Percentiles rank a stretch among this genome's conserved stretches.
phyloP scores from a whole-genome alignment of 1,140 invertebrate genomes.

The Aphaenogaster floridana region DNA sequence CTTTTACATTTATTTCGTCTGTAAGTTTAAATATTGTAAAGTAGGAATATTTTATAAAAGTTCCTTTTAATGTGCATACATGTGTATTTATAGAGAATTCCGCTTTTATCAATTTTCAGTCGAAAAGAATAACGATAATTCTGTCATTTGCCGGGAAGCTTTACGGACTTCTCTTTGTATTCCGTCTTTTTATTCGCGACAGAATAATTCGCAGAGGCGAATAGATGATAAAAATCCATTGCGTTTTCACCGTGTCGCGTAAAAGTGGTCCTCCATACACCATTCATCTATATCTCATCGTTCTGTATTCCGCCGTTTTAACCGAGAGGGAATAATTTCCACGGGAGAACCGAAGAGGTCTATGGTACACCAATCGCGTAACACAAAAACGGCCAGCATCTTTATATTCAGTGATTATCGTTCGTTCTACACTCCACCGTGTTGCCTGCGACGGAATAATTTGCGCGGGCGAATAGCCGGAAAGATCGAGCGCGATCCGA shows the following conservation, averaged over 20 bases:
- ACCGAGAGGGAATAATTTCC: constrained; percentile 27
- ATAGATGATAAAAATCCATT: constrained; percentile 21
- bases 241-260: constrained; percentile 15
- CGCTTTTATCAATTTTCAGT: constrained; percentile 1
- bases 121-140: constrained; percentile 26
- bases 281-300: background rate
- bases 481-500: constrained; percentile 53
- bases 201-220: constrained; percentile 22
- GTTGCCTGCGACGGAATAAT: constrained; percentile 41
- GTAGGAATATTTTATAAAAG: background rate
- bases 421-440: constrained; percentile 8
- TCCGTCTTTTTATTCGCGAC: background rate
- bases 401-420: constrained; percentile 8
- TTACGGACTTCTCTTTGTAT: background rate
- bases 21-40: background rate
- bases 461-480: constrained; percentile 44
- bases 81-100: background rate
- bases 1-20: background rate
- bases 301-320: background rate
- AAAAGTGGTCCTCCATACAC: background rate
- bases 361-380: background rate
- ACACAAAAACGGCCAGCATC: background rate
- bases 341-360: background rate
- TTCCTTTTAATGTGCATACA: background rate
- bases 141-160: background rate